phyloP scores from a whole-genome alignment of 1,140 invertebrate genomes.

The Brachionus koreanus region DNA sequence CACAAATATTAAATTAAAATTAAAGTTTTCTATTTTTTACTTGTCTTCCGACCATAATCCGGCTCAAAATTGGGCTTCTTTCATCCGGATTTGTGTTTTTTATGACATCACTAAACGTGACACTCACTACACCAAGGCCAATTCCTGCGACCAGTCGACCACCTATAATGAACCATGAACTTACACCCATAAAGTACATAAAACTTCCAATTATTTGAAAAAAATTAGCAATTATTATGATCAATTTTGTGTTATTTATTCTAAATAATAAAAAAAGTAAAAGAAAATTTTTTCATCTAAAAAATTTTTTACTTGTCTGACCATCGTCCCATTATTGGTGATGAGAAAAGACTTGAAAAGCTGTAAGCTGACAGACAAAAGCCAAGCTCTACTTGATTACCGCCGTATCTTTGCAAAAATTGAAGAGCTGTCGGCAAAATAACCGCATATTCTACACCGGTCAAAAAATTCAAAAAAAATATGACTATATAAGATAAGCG shows the following conservation, averaged over 20 bases:
- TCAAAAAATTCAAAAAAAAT: conserved; percentile 39
- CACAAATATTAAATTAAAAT: background rate
- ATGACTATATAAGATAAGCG: conserved; percentile 38
- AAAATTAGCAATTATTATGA: conserved; percentile 48
- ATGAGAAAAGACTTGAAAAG: conserved; percentile 47
- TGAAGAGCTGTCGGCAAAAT: conserved; percentile 41
- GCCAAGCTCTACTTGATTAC: conserved; percentile 45
- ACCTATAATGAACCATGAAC: conserved; percentile 46
- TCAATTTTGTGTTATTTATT: conserved; percentile 45
- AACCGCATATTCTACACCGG: conserved; percentile 42
- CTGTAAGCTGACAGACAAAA: conserved; percentile 47
- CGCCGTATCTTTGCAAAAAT: conserved; percentile 8
- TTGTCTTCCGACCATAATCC: conserved; percentile 47
- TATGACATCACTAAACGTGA: conserved; percentile 47
- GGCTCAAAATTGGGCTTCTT: conserved; percentile 47
- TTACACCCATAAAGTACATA: conserved; percentile 48
- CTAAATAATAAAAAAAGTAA: background rate
- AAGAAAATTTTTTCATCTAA: background rate
- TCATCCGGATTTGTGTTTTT: conserved; percentile 47
- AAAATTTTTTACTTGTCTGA: conserved; percentile 45
- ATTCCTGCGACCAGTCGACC: conserved; percentile 48
- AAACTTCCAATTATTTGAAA: conserved; percentile 48
- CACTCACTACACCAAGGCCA: conserved; percentile 5
- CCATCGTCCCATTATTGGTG: conserved; percentile 47
- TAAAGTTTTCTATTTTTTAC: conserved; percentile 51